A percentile compares a stretch with the other conserved stretches of the same genome.
phyloP scores from a whole-genome alignment of 2,113 vertebrate species.

The Gambusia holbrooki region DNA sequence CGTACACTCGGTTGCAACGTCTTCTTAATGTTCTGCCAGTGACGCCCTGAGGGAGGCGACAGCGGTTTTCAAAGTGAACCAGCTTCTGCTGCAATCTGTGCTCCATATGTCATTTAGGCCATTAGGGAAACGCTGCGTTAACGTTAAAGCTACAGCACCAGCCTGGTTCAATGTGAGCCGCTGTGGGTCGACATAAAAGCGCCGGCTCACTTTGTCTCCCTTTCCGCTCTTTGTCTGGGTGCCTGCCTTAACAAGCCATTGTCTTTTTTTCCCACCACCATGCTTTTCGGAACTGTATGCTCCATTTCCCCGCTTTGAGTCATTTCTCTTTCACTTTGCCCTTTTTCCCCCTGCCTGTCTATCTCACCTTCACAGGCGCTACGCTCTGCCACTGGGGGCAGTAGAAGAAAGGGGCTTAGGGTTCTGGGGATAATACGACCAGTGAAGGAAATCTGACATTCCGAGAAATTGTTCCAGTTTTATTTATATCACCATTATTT shows the following conservation, averaged over 20 bases:
- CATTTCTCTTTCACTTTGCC: constrained; percentile 52
- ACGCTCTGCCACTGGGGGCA: constrained; percentile 46
- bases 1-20: constrained; percentile 23
- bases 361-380: constrained; percentile 36
- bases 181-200: constrained; percentile 52
- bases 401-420: constrained; percentile 45
- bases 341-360: constrained; percentile 29
- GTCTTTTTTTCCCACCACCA: constrained; percentile 47
- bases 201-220: constrained; percentile 47
- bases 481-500: too few relatives aligned
- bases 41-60: constrained; percentile 71
- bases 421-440: background rate
- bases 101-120: constrained; percentile 74
- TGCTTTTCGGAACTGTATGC: constrained; percentile 44
- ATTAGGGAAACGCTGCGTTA: constrained; percentile 66
- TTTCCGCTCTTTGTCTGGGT: constrained; percentile 57
- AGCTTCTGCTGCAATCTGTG: constrained; percentile 63
- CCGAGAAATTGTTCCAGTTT: background rate
- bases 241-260: constrained; percentile 55
- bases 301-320: constrained; percentile 59
- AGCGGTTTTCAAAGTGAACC: constrained; percentile 63
- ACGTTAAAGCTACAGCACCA: constrained; percentile 51
- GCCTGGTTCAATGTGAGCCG: constrained; percentile 37
- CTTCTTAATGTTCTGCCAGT: constrained; percentile 44
- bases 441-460: background rate